Evolutionary conservation across 2,797 vertebrate genomes (phyloP).

Genomic region (Microctenopoma stevenorrisi): DNA sequence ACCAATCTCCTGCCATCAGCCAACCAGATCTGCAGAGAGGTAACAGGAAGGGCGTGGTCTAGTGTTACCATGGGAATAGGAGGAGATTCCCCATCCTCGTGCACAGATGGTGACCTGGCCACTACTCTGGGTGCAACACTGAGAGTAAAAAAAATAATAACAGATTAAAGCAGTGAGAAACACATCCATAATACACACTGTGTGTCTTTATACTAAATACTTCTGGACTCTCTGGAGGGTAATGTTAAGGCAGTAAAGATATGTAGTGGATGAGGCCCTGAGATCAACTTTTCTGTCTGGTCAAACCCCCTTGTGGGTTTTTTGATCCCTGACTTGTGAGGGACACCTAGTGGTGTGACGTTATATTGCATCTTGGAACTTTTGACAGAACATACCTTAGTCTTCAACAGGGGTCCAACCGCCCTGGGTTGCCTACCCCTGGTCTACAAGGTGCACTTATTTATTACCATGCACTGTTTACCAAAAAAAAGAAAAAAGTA

Average conservation of each 20-base stretch:
- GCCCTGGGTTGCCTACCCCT: too few species aligned
- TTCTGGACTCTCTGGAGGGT: background rate
- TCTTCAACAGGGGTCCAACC: too few species aligned
- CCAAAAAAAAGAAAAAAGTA: background rate
- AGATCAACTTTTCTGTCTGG: background rate
- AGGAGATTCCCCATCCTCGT: slow-evolving; percentile 84
- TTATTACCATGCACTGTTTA: background rate
- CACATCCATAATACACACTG: background rate
- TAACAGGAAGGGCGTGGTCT: slow-evolving; percentile 89
- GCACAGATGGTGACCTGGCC: slow-evolving; percentile 86
- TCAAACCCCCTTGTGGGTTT: slow-evolving; percentile 1
- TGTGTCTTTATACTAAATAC: background rate
- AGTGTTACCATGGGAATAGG: slow-evolving; percentile 88
- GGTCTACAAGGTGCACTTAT: background rate
- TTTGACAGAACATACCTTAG: background rate
- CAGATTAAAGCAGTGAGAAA: slow-evolving; percentile 25
- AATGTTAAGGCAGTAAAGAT: slow-evolving; percentile 7
- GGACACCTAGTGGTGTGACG: slow-evolving; percentile 78
- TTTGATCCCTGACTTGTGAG: slow-evolving; percentile 52
- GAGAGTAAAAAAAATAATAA: slow-evolving; percentile 37
- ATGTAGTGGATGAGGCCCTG: background rate
- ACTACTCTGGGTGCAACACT: slow-evolving; percentile 93
- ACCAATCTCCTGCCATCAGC: slow-evolving; percentile 92
- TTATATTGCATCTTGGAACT: background rate
- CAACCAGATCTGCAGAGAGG: slow-evolving; percentile 95